A percentile compares a stretch with the other conserved stretches of the same genome.
Conservation (phyloP, 2,113 vertebrate genomes). For the Nettapus auritus region DNA sequence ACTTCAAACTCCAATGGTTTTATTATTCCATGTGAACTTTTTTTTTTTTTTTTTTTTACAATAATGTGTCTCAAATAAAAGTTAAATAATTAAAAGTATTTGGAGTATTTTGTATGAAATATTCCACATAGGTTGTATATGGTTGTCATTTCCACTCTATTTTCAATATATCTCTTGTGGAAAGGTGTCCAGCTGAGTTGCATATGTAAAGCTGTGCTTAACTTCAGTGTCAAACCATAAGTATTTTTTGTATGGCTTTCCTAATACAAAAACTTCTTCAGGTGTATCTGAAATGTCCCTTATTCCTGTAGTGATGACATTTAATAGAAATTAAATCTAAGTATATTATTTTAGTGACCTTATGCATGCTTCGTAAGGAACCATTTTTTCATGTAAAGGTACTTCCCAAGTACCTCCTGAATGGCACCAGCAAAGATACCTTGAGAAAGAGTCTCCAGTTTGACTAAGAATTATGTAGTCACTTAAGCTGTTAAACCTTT, state of each 20-base stretch:
- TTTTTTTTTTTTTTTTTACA: slow-evolving; percentile 75
- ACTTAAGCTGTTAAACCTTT: background rate
- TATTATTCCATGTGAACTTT: slow-evolving; percentile 83
- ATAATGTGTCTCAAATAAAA: slow-evolving; percentile 85
- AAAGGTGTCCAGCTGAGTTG: background rate
- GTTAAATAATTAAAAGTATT: slow-evolving; percentile 75
- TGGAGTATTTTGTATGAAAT: slow-evolving; percentile 67
- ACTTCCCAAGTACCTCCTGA: background rate
- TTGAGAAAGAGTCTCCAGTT: background rate
- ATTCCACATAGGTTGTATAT: background rate
- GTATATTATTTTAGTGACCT: background rate
- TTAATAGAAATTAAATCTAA: background rate
- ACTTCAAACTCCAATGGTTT: slow-evolving; percentile 53
- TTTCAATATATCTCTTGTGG: background rate
- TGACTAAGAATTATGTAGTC: background rate
- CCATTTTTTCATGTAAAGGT: background rate
- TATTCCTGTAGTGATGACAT: background rate
- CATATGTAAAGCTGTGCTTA: background rate
- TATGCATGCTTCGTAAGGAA: background rate
- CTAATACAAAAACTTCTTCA: background rate
- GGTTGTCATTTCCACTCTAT: background rate
- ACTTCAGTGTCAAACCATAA: background rate
- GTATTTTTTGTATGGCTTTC: background rate
- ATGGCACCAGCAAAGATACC: background rate
- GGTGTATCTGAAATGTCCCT: background rate